A percentile compares a stretch with the other conserved stretches of the same genome.
phyloP scores from a whole-genome alignment of 2,113 vertebrate genomes.

The Dermatemys mawii region DNA sequence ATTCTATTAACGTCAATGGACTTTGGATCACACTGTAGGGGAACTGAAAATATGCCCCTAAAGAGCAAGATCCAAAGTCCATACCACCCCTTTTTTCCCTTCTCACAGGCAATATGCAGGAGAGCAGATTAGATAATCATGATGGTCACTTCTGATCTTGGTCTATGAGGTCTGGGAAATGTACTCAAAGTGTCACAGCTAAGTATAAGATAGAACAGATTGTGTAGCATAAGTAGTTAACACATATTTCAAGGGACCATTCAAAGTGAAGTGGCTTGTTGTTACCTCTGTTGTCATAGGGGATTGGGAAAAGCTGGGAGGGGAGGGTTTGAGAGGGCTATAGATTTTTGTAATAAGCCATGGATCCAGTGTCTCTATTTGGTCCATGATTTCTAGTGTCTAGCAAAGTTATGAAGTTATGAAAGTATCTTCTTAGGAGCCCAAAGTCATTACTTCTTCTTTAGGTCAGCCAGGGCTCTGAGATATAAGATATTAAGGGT shows the following conservation, averaged over 20 bases:
- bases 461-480: not conserved
- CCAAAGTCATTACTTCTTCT: not conserved
- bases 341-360: not conserved
- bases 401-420: not conserved
- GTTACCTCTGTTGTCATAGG: not conserved
- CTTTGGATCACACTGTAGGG: no score
- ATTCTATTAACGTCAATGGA: no score
- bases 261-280: not conserved
- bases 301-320: no score
- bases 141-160: no score
- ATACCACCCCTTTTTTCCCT: no score
- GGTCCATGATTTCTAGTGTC: not conserved
- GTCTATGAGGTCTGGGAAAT: not conserved
- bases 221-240: not conserved
- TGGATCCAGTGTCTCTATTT: not conserved
- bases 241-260: not conserved
- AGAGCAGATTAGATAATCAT: no score
- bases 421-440: not conserved
- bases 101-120: no score
- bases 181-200: not conserved
- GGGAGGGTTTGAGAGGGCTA: no score
- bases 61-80: no score
- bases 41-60: no score
- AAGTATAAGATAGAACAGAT: not conserved
- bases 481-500: not conserved